Evolutionary conservation across 2,888 invertebrate genomes (phyloP).

Genomic region (Ceramica pisi): DNA sequence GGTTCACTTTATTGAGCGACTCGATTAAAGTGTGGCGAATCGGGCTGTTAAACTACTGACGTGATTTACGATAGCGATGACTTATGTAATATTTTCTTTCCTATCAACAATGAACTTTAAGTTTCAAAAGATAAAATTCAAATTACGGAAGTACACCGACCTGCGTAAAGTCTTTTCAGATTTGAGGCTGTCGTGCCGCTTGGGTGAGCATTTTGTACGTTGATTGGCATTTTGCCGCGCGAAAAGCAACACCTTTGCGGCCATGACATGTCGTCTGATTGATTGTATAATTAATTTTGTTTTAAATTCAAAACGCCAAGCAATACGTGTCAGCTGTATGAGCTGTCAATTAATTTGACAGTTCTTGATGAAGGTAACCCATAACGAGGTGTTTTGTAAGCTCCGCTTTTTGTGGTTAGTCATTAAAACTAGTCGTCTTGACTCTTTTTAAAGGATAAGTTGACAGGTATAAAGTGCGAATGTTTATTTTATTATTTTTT

Average conservation of each 20-base stretch:
- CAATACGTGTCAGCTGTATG: constrained; percentile 82
- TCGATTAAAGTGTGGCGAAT: constrained; percentile 88
- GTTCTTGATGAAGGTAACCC: constrained; percentile 85
- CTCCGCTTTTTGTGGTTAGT: constrained; percentile 75
- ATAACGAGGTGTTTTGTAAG: constrained; percentile 83
- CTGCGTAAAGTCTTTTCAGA: constrained; percentile 65
- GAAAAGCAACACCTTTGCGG: constrained; percentile 89
- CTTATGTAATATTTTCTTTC: constrained; percentile 54
- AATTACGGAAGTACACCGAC: constrained; percentile 46
- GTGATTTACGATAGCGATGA: constrained; percentile 57
- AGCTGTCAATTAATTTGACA: constrained; percentile 89
- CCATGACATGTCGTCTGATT: constrained; percentile 87
- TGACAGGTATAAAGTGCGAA: constrained; percentile 81
- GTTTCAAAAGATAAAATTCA: constrained; percentile 66
- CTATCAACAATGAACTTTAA: constrained; percentile 68
- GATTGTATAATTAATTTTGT: constrained; percentile 90
- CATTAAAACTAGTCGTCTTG: constrained; percentile 79
- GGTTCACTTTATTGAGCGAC: constrained; percentile 82
- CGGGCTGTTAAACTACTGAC: constrained; percentile 84
- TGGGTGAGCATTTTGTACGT: constrained; percentile 85
- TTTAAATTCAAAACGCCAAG: constrained; percentile 85
- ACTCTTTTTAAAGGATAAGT: constrained; percentile 78
- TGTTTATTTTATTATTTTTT: constrained; percentile 72
- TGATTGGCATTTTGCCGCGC: constrained; percentile 89
- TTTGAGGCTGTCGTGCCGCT: constrained; percentile 70